Evolutionary conservation across 2,888 invertebrate genomes (phyloP).

Genomic region (Hyalella azteca): DNA sequence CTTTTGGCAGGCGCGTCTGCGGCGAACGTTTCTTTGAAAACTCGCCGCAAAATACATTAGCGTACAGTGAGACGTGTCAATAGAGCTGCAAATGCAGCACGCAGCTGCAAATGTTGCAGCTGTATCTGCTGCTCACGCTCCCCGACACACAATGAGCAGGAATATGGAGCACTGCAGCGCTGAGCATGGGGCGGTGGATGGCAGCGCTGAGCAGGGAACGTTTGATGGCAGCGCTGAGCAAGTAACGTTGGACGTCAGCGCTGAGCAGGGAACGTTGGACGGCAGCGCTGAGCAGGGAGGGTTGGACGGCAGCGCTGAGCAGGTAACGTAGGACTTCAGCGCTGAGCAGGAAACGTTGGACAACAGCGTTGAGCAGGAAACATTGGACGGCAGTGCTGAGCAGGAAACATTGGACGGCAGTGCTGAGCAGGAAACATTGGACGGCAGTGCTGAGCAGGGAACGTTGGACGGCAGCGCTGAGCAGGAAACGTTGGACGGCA

Average conservation of each 20-base stretch:
- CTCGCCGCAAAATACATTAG: slow-evolving; percentile 17
- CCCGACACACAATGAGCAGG: background rate
- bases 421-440: too few species aligned
- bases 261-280: too few species aligned
- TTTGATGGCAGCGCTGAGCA: background rate
- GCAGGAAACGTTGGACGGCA: too few species aligned
- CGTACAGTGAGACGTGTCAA: background rate
- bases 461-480: too few species aligned
- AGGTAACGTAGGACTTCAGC: too few species aligned
- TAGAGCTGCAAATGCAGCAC: background rate
- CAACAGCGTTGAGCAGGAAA: too few species aligned
- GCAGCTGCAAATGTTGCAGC: background rate
- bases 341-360: too few species aligned
- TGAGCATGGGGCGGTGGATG: background rate
- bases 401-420: too few species aligned
- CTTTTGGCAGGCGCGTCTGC: background rate
- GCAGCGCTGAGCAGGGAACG: background rate
- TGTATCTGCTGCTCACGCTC: background rate
- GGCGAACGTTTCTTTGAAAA: background rate
- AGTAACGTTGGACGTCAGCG: background rate
- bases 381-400: too few species aligned
- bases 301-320: too few species aligned
- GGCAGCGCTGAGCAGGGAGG: too few species aligned
- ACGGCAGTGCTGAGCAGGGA: too few species aligned
- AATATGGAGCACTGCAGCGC: background rate